Evolutionary conservation across 2,113 vertebrate genomes (phyloP).

Genomic region (Melierax canorus): DNA sequence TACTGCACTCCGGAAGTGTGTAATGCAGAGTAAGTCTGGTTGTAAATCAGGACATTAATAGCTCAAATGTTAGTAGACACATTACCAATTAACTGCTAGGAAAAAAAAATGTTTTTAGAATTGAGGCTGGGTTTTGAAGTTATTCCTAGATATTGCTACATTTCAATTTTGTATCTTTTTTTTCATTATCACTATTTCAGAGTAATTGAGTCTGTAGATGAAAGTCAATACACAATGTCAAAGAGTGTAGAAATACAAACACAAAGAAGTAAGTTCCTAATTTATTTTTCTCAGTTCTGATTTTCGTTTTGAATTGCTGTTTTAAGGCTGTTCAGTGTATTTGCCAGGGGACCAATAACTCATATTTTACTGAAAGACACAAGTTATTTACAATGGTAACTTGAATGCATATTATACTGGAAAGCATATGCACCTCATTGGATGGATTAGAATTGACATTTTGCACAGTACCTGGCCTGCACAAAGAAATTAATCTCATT

Average conservation of each 20-base stretch:
- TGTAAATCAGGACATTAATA: not conserved
- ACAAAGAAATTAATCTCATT: not conserved
- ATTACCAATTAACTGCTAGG: not conserved
- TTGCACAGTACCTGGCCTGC: not conserved
- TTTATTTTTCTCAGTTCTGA: not conserved
- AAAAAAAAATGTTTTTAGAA: not conserved
- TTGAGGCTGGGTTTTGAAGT: not conserved
- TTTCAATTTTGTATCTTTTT: not conserved
- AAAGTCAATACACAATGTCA: not conserved
- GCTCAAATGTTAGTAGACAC: not conserved
- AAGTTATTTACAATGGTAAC: not conserved
- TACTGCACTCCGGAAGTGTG: not conserved
- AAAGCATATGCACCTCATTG: not conserved
- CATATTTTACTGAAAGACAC: not conserved
- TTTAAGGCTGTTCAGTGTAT: not conserved
- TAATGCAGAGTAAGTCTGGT: not conserved
- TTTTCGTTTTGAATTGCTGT: not conserved
- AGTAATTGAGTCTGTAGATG: not conserved
- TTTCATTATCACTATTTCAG: not conserved
- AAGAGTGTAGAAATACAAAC: not conserved
- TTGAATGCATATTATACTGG: not conserved
- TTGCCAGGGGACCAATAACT: not conserved
- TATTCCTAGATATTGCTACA: not conserved
- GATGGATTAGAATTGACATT: not conserved
- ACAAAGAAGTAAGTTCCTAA: not conserved